Base-by-base conservation (phyloP, 2,113 vertebrate species). In the Dromas ardeola region DNA sequence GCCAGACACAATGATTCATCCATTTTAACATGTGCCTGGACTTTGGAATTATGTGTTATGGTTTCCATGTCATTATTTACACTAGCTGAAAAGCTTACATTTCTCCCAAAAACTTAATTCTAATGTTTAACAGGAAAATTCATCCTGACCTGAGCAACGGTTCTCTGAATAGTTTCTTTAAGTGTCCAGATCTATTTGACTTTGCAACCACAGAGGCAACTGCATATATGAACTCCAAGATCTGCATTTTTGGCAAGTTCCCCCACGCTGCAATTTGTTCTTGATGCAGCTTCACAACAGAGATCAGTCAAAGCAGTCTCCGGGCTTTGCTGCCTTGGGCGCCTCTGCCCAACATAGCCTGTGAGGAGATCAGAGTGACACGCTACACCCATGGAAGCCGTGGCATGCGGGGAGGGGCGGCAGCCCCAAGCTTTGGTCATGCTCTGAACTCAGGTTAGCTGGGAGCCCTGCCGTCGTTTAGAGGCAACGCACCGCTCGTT, bases 211-310 rank as follows among this genome's bases (percentile, higher is more conserved):
- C 9, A 4, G 2, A 65, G 50, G 6, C 11, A 76, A 19, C 34
- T 14, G 22, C 20, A 20, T 0, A 1, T 38, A 58, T 14, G 11
- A 47, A 11, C n/a, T 63, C 55, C 0, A 5, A 12, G 11, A 47
- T 6, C 8, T 67, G 50, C 3, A 2, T 21, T 86, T 83, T 63
- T 62, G 55, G 50, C 53, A 76, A 15, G 29, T 43, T 43, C 42
- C 15, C 26, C 63, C 32, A 26, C 0, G 2, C 23, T 49, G 27
- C 23, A 42, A 21, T 47, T 84, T 58, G n/a, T 26, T 81, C 66
- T 58, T 26, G 30, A 34, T 30, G 29, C 2, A 82, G 16, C 56
- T 79, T 61, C 67, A 34, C 42, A 45, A 53, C 1, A 10, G 71
- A 65, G 25, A 79, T 34, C 23, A 61, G 49, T 26, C 34, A 43